A percentile compares a stretch with the other conserved stretches of the same genome.
Evolutionary conservation across 2,888 invertebrate species (phyloP).

Genomic region (Penaeus monodon): DNA sequence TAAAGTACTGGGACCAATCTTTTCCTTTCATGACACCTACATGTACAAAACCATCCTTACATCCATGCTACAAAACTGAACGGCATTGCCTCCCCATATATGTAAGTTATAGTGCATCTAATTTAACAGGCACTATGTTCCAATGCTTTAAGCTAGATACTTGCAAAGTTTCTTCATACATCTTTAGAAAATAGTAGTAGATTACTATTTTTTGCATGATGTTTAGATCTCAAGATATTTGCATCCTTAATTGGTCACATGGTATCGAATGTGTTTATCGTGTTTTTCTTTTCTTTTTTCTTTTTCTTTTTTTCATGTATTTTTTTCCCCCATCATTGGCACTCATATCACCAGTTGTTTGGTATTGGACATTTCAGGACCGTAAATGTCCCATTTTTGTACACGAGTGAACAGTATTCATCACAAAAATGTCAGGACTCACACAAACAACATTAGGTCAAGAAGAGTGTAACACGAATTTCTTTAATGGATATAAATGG

Average conservation of each 20-base stretch:
- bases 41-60: conserved; percentile 16
- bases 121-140: background rate
- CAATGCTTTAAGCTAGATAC: background rate
- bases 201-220: too few species aligned
- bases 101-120: conserved; percentile 17
- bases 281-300: too few species aligned
- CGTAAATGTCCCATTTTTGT: too few species aligned
- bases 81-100: conserved; percentile 21
- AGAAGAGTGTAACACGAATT: background rate
- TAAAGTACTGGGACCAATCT: background rate
- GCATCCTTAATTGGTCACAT: too few species aligned
- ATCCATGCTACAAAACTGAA: conserved; percentile 2
- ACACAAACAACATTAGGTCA: background rate
- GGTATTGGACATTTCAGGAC: too few species aligned
- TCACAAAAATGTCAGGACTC: background rate
- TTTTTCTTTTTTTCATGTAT: too few species aligned
- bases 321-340: too few species aligned
- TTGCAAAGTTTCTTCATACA: too few species aligned
- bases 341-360: too few species aligned
- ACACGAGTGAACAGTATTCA: background rate
- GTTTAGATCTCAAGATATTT: too few species aligned
- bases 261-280: too few species aligned
- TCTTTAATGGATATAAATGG: background rate
- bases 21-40: conserved; percentile 26
- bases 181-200: too few species aligned